Evolutionary conservation across 2,797 vertebrate genomes (phyloP).

Genomic region (Sebastes oblongus): DNA sequence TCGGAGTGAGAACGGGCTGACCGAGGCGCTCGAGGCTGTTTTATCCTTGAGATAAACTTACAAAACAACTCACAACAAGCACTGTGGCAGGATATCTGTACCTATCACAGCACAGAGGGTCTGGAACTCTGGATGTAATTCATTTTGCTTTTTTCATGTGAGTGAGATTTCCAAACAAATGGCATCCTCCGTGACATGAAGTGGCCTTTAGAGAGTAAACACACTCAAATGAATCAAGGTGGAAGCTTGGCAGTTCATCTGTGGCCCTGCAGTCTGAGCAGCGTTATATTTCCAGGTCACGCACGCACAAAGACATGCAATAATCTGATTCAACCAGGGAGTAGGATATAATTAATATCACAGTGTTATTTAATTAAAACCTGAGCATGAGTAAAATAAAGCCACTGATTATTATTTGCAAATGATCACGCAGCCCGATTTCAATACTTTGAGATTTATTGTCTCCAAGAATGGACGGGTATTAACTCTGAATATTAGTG

Average conservation of each 20-base stretch:
- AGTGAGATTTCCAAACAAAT: constrained; percentile 53
- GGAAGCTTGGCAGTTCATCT: constrained; percentile 35
- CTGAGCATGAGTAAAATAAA: constrained; percentile 69
- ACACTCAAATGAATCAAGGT: constrained; percentile 26
- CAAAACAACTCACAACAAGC: not conserved
- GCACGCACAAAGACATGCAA: constrained; percentile 59
- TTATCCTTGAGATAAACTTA: not conserved
- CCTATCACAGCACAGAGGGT: not conserved
- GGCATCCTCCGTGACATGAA: constrained; percentile 20
- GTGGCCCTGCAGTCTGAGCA: constrained; percentile 48
- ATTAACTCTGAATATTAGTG: constrained; percentile 30
- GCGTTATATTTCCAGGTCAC: constrained; percentile 61
- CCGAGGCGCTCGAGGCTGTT: not conserved
- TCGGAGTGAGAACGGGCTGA: too few relatives aligned
- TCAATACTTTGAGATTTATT: constrained; percentile 34
- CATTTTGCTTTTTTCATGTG: constrained; percentile 10
- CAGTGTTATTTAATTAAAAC: constrained; percentile 82
- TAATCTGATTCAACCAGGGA: constrained; percentile 71
- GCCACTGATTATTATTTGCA: constrained; percentile 74
- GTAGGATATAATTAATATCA: constrained; percentile 78
- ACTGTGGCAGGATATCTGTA: constrained; percentile 16
- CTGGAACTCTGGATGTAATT: constrained; percentile 12
- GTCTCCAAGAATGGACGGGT: constrained; percentile 22
- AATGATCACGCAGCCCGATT: constrained; percentile 60
- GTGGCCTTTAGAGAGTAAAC: constrained; percentile 34